phyloP scores from a whole-genome alignment of 1,140 invertebrate species.

The Panagrolaimus sp. region DNA sequence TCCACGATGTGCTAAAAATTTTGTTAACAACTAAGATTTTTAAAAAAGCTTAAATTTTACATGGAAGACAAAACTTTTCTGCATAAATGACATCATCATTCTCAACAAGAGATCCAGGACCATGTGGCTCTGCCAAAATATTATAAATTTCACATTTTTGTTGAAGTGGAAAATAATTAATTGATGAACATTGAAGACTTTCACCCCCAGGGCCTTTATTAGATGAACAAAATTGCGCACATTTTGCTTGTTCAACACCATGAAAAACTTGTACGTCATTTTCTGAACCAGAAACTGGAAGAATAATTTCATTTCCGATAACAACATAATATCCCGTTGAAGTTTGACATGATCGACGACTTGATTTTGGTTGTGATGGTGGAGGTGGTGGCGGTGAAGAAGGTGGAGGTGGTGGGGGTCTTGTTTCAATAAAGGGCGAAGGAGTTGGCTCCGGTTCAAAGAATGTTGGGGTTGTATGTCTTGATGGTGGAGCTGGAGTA shows the following conservation, averaged over 20 bases:
- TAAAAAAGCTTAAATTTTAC: conserved; percentile 26
- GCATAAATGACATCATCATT: conserved; percentile 34
- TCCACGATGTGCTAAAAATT: conserved; percentile 12
- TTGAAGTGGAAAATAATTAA: conserved; percentile 31
- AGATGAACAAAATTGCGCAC: conserved; percentile 44
- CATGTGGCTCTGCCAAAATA: conserved; percentile 35
- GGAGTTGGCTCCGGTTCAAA: neutral
- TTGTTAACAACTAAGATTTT: conserved; percentile 10
- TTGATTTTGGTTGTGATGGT: neutral
- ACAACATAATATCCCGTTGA: conserved; percentile 31
- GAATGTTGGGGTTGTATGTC: neutral
- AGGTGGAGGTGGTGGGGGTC: neutral
- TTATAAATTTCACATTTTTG: conserved; percentile 32
- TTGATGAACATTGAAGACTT: conserved; percentile 28
- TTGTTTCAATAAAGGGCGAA: no score
- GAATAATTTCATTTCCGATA: conserved; percentile 37
- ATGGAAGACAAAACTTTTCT: conserved; percentile 38
- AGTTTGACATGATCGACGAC: conserved; percentile 15
- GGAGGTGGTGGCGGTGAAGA: neutral
- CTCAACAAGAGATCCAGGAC: conserved; percentile 32
- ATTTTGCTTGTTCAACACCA: conserved; percentile 33
- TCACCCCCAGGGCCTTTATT: conserved; percentile 25
- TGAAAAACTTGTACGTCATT: conserved; percentile 19
- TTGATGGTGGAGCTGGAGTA: neutral
- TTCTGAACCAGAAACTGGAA: conserved; percentile 23